These are phyloP conservation scores for Melipona quadrifasciata DNA, from an alignment of 1,140 invertebrate genomes.

Conservation along the genomic window DNA sequence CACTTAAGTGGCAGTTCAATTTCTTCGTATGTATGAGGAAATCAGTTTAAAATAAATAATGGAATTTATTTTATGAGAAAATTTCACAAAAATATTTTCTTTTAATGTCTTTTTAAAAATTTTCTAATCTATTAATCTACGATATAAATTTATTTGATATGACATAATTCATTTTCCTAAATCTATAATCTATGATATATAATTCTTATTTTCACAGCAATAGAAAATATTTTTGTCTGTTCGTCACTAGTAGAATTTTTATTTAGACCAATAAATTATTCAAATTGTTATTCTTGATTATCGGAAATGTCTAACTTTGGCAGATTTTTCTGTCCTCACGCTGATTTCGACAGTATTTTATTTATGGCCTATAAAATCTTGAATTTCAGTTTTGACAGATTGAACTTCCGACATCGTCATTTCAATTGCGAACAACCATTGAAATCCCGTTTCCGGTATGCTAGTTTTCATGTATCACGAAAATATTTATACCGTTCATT, in stretches of 20 bases:
- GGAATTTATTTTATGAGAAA: too few relatives aligned
- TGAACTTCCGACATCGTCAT: conserved; percentile 36
- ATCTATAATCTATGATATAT: too few relatives aligned
- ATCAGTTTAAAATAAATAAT: too few relatives aligned
- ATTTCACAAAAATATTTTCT: too few relatives aligned
- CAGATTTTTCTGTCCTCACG: neutral
- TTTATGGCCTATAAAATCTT: conserved; percentile 24
- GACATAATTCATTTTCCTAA: too few relatives aligned
- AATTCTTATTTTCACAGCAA: neutral
- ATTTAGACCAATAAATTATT: neutral
- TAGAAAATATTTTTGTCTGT: neutral
- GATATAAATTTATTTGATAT: too few relatives aligned
- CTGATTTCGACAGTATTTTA: conserved; percentile 14
- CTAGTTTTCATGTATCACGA: conserved; percentile 5
- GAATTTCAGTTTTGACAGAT: conserved; percentile 39
- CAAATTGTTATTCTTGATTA: neutral
- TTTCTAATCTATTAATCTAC: too few relatives aligned
- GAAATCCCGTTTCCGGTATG: conserved; percentile 27
- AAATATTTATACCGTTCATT: conserved; percentile 31
- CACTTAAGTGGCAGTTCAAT: too few relatives aligned
- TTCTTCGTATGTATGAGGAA: too few relatives aligned
- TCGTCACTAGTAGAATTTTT: neutral
- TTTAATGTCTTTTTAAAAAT: too few relatives aligned
- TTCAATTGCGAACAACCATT: conserved; percentile 33
- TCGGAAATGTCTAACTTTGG: neutral